Base-by-base conservation (phyloP, 2,797 vertebrate species). In the Poeciliopsis gracilis region DNA sequence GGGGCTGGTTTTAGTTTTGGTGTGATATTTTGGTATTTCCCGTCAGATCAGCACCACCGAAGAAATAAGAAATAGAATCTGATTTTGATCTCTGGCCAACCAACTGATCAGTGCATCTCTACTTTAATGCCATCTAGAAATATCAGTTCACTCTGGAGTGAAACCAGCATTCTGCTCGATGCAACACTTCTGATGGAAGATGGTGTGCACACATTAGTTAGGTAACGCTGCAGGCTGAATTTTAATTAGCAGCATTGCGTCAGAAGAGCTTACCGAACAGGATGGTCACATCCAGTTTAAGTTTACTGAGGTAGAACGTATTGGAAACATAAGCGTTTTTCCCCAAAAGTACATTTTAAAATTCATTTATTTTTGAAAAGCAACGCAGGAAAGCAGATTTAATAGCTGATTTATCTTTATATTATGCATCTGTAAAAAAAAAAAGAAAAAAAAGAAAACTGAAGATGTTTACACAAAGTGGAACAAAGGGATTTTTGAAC, bases 301-400 rank as follows among this genome's bases (percentile, higher is more conserved):
- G 67, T 86, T 85, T 72, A 83, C 73, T 82, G 88, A 93, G 84
- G 91, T 87, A 88, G 89, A 83, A 55, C 67, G 73, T 82, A 45
- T 76, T 61, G 72, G 79, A 76, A 78, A 63, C 59, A 70, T 81
- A 82, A 59, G 2, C 6, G 46, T 28, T 10, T 20, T 23, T 3
- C 5, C 16, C 41, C 13, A 45, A 70, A 70, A 45, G 6, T 53
- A 59, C 25, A 46, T 36, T 38, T 63, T 75, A 73, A 74, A 81
- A 2, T 1, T 2, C 2, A 25, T 45, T 28, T 33, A 18, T 55
- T 76, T 57, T 25, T 70, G 7, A 61, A 78, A 63, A 36, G 47
- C 25, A 49, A 72, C 20, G 59, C 25, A 43, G 2, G 20, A 70
- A 69, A 66, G 63, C 36, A 38, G 20, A 41, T 41, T 67, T 67